Percentiles rank a stretch among this genome's conserved stretches.
phyloP scores from a whole-genome alignment of 2,888 invertebrate species.

The Chouioia cunea region DNA sequence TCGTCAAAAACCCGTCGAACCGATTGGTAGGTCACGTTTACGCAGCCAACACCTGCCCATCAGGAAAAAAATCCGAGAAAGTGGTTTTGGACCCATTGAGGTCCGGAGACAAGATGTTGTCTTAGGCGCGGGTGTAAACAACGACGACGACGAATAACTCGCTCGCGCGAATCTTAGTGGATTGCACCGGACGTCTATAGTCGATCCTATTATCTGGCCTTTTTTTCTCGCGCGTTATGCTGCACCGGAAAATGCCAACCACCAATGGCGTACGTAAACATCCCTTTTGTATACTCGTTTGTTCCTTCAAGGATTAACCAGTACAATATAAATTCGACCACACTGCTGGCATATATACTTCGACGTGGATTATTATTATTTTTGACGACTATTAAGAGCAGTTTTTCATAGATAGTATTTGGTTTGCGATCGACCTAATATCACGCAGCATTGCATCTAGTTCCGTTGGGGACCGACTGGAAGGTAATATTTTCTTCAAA shows the following conservation, averaged over 20 bases:
- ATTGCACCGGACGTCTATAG: slow-evolving; percentile 30
- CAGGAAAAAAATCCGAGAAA: slow-evolving; percentile 14
- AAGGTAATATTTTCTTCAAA: too few species aligned
- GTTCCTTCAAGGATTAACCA: slow-evolving; percentile 26
- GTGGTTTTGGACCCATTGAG: slow-evolving; percentile 13
- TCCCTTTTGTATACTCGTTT: slow-evolving; percentile 30
- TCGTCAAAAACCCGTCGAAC: slow-evolving; percentile 12
- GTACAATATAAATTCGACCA: too few species aligned
- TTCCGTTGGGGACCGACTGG: too few species aligned
- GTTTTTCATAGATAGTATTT: too few species aligned
- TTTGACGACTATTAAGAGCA: too few species aligned
- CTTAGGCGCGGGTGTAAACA: slow-evolving; percentile 42
- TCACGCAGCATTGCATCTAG: too few species aligned
- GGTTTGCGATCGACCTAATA: too few species aligned
- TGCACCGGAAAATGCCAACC: slow-evolving; percentile 30
- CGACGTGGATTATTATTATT: too few species aligned
- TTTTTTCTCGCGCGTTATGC: slow-evolving; percentile 5
- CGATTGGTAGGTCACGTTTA: slow-evolving; percentile 11
- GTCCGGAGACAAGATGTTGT: slow-evolving; percentile 29
- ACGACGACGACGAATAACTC: not conserved
- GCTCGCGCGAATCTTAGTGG: slow-evolving; percentile 20
- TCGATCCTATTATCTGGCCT: not conserved
- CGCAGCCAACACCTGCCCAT: slow-evolving; percentile 23
- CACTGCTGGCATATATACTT: too few species aligned
- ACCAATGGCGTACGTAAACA: slow-evolving; percentile 37